Base-by-base conservation (phyloP, 2,888 invertebrate species). In the Strigamia maritima region DNA sequence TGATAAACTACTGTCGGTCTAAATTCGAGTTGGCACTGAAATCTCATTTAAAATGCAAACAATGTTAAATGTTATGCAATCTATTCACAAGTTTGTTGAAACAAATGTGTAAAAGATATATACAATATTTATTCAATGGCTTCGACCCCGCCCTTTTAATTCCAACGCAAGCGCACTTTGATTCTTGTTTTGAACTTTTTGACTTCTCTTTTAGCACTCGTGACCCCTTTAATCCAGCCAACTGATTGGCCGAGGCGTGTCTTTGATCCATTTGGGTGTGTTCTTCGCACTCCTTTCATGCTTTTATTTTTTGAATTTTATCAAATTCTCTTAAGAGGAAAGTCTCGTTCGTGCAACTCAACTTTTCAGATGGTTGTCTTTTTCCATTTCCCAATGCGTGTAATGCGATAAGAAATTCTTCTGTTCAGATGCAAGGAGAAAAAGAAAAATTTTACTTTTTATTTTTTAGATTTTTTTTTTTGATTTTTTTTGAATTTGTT, bases 311-410 rank as follows among this genome's bases (percentile, higher is more conserved):
- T 65, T n/a, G 19, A 54, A 65, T 65, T 65, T 65, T 65, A 65
- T 65, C 60, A 65, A 65, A 65, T 65, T 65, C 60, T 65, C 60
- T 65, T 65, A 65, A 65, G 60, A 65, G 60, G 60, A 65, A 65
- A 65, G 60, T 65, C 60, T 19, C 60, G 60, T 65, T 44, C 60
- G 60, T 65, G 60, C 60, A 65, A 65, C 60, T 65, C 19, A 22
- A 65, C 60, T 65, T 65, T 65, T 65, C 60, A 65, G 60, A 65
- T 65, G 60, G 60, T 65, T 65, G 60, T 65, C 60, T 16, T 22
- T 54, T 65, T 65, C 60, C 60, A 65, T 65, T 65, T 65, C 60
- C 60, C 60, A 65, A 65, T 65, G 60, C 24, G 60, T 65, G 60
- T n/a, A 22, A 65, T 65, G 60, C 22, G 60, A 65, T 65, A 65